phyloP scores from a whole-genome alignment of 2,888 invertebrate species.

The Dolichomitus sp. region DNA sequence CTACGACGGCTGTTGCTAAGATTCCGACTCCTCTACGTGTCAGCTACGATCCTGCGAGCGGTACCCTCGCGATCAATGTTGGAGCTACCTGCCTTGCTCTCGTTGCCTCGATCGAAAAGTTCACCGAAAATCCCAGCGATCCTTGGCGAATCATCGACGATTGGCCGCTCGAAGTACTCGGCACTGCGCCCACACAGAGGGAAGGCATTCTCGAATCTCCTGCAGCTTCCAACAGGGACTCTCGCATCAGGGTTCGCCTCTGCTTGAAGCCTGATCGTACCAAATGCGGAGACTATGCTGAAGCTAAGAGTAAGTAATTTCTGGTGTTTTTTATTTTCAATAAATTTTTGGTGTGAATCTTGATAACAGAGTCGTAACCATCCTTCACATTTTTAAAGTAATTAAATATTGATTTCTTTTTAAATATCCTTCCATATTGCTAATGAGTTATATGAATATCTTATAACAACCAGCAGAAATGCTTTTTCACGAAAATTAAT shows the following conservation, averaged over 20 bases:
- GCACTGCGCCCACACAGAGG: slow-evolving; percentile 90
- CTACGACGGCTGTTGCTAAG: slow-evolving; percentile 94
- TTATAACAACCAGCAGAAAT: too few relatives aligned
- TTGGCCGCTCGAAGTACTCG: slow-evolving; percentile 91
- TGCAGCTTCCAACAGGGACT: slow-evolving; percentile 87
- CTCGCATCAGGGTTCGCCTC: slow-evolving; percentile 92
- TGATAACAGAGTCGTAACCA: too few relatives aligned
- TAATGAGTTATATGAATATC: too few relatives aligned
- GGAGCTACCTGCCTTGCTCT: slow-evolving; percentile 93
- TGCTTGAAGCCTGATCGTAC: slow-evolving; percentile 94
- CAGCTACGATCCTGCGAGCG: slow-evolving; percentile 93
- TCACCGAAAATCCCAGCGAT: slow-evolving; percentile 88
- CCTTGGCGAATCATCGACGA: slow-evolving; percentile 92
- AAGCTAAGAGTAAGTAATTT: slow-evolving; percentile 92
- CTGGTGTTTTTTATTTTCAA: background rate
- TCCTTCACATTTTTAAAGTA: too few relatives aligned
- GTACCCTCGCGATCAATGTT: slow-evolving; percentile 92
- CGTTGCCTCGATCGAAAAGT: slow-evolving; percentile 92
- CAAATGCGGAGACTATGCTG: slow-evolving; percentile 94
- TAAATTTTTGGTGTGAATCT: background rate
- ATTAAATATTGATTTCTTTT: too few relatives aligned
- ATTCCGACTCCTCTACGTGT: slow-evolving; percentile 94
- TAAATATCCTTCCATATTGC: too few relatives aligned
- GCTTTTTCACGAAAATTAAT: too few relatives aligned
- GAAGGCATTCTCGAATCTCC: slow-evolving; percentile 91